These are phyloP conservation scores for Lepus timidus DNA, from an alignment of 2,113 vertebrate genomes.

Conservation along the genomic window DNA sequence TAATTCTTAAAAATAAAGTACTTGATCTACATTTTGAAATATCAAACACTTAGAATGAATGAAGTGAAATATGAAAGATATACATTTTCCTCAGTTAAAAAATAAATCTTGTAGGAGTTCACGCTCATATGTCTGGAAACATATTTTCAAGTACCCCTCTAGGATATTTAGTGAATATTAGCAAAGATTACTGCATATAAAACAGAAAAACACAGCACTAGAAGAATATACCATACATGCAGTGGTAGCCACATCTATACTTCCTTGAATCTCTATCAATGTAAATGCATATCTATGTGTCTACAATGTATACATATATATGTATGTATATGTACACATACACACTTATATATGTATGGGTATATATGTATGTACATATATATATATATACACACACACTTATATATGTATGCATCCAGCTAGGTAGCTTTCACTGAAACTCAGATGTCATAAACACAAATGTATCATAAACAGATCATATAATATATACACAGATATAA, in stretches of 20 bases:
- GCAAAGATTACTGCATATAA: rapidly evolving
- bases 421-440: not conserved
- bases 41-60: not conserved
- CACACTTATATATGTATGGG: not conserved
- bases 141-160: not conserved
- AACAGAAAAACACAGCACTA: not conserved
- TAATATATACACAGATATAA: too few species aligned
- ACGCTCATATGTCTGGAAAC: not conserved
- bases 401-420: not conserved
- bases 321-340: not conserved
- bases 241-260: not conserved
- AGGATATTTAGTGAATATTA: not conserved
- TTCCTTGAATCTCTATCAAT: not conserved
- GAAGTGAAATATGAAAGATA: not conserved
- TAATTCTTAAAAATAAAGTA: not conserved
- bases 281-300: not conserved
- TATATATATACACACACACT: not conserved
- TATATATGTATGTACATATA: not conserved
- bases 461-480: not conserved
- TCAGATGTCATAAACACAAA: not conserved
- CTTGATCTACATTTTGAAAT: not conserved
- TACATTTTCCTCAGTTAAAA: not conserved
- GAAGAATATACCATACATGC: not conserved
- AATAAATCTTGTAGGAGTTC: not conserved
- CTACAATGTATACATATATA: not conserved